These are phyloP conservation scores for Pristis pectinata DNA, from an alignment of 2,797 vertebrate genomes.

Conservation along the genomic window DNA sequence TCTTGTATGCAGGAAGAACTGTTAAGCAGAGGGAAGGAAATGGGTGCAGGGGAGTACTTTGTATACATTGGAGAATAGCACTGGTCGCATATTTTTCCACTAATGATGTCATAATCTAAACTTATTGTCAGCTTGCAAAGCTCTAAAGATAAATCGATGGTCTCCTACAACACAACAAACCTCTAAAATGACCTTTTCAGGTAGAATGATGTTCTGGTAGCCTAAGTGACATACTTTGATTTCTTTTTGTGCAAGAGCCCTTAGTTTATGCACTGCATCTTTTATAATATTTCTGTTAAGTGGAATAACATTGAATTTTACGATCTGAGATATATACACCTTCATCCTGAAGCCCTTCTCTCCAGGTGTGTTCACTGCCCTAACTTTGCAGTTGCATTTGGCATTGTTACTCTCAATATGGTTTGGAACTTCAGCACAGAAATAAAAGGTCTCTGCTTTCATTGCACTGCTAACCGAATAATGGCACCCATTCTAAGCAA, in stretches of 20 bases:
- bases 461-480: not conserved
- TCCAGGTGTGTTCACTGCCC: not conserved
- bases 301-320: not conserved
- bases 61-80: not conserved
- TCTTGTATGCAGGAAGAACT: not conserved
- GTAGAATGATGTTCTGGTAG: not conserved
- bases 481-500: not conserved
- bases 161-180: not conserved
- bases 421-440: not conserved
- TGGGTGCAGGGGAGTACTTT: not conserved
- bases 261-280: not conserved
- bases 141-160: too few relatives aligned
- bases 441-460: not conserved
- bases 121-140: not conserved
- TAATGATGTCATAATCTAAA: constrained; percentile 9
- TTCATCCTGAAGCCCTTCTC: not conserved
- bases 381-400: not conserved
- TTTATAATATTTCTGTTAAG: not conserved
- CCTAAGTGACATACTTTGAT: too few relatives aligned
- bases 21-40: too few relatives aligned
- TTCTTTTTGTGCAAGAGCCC: not conserved
- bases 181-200: not conserved
- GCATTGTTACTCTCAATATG: not conserved
- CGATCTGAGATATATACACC: too few relatives aligned
- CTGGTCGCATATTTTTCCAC: not conserved